Evolutionary conservation across 2,888 invertebrate genomes (phyloP).

Genomic region (Rhagophthalmus giganteus): DNA sequence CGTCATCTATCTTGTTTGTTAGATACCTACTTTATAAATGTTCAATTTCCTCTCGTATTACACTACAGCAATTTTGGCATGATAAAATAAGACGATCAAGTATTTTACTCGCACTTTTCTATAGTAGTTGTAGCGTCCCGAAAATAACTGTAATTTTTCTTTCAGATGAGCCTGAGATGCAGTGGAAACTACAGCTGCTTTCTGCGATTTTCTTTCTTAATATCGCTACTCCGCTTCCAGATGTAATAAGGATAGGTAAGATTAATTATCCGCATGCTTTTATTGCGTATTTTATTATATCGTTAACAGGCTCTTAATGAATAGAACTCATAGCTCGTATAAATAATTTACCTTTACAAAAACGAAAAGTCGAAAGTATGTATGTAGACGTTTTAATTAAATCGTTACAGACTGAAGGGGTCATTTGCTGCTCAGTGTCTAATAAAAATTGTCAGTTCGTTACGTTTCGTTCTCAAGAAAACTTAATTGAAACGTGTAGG

Average conservation of each 20-base stretch:
- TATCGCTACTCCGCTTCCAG: slow-evolving; percentile 51
- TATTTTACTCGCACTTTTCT: too few relatives aligned
- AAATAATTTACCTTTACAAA: not conserved
- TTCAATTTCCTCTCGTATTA: too few relatives aligned
- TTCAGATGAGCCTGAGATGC: slow-evolving; percentile 45
- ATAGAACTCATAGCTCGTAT: too few relatives aligned
- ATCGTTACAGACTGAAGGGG: too few relatives aligned
- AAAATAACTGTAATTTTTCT: slow-evolving; percentile 31
- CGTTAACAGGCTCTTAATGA: not conserved
- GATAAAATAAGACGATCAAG: too few relatives aligned
- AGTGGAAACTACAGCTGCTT: slow-evolving; percentile 39
- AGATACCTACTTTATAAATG: too few relatives aligned
- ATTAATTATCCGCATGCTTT: slow-evolving; percentile 9
- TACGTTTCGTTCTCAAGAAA: too few relatives aligned
- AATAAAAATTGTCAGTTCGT: too few relatives aligned
- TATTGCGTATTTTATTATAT: slow-evolving; percentile 4
- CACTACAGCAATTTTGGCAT: too few relatives aligned
- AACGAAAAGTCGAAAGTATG: not conserved
- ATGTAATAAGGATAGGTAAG: slow-evolving; percentile 60
- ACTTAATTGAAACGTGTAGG: too few relatives aligned
- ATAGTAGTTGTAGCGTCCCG: not conserved
- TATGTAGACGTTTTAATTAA: not conserved
- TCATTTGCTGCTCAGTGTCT: too few relatives aligned
- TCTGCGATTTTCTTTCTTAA: slow-evolving; percentile 38
- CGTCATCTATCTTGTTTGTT: too few relatives aligned